phyloP scores from a whole-genome alignment of 2,113 vertebrate species.

The Chascanopsetta lugubris region DNA sequence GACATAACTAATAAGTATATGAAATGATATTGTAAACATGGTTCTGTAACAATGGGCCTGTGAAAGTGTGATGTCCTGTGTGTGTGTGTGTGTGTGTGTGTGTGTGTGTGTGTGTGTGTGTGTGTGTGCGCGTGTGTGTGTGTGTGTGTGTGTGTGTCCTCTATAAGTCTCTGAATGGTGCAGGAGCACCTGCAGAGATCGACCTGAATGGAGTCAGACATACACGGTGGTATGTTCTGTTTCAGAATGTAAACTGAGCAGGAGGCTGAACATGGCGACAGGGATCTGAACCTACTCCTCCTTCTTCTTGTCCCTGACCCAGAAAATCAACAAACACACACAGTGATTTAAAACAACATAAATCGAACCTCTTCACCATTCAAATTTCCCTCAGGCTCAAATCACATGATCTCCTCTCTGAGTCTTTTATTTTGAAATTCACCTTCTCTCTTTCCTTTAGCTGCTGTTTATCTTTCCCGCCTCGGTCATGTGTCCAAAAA shows the following conservation, averaged over 20 bases:
- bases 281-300: slow-evolving; percentile 67
- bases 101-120: slow-evolving; percentile 11
- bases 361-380: slow-evolving; percentile 65
- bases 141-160: slow-evolving; percentile 23
- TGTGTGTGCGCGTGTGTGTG: background rate
- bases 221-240: slow-evolving; percentile 78
- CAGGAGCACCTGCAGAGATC: slow-evolving; percentile 76
- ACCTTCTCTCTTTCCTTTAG: slow-evolving; percentile 49
- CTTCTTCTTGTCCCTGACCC: slow-evolving; percentile 67
- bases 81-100: background rate
- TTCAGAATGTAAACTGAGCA: slow-evolving; percentile 83
- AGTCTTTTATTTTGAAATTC: slow-evolving; percentile 43
- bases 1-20: slow-evolving; percentile 60
- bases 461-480: slow-evolving; percentile 60
- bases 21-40: slow-evolving; percentile 77
- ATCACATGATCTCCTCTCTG: slow-evolving; percentile 51
- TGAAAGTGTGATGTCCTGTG: slow-evolving; percentile 25
- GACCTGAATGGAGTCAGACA: slow-evolving; percentile 82
- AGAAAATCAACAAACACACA: slow-evolving; percentile 74
- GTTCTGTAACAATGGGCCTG: slow-evolving; percentile 67
- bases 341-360: slow-evolving; percentile 76
- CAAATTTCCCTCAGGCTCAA: slow-evolving; percentile 58
- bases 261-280: slow-evolving; percentile 77
- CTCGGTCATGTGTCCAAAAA: slow-evolving; percentile 54
- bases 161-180: too few species aligned